Evolutionary conservation across 2,797 vertebrate species (phyloP), one percentile per base, ranked within the genome.

Genomic region (Alouatta caraya): DNA sequence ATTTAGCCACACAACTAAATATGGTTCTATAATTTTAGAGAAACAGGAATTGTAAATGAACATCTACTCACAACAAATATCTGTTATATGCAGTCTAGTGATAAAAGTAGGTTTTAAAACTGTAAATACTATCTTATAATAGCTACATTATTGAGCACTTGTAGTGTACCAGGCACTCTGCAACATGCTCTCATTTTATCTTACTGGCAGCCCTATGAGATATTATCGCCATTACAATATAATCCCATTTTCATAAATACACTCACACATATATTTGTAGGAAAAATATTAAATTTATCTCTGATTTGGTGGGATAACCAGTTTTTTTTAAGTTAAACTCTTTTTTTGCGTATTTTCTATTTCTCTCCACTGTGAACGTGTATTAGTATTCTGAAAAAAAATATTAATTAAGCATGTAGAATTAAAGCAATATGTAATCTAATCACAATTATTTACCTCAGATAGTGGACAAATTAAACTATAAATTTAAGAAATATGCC

Each of bases 231-330:
- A 90, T 82, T 97, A 44, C 5, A 95, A 1, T 85, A 67, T 59
- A 64, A 88, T 90, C 33, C 30, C 42, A 90, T 92, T 96, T 97
- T 96, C 30, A 93, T 73, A 95, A 93, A 92, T 88, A 93, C 30
- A 61, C 17, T 91, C 8, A 91, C 22, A 94, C 14, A 70, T 44
- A 84, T 78, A 80, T 48, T 67, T 72, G 28, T 50, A 73, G 39
- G 79, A 80, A 72, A 70, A 93, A 89, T 46, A 94, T 14, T 81
- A 95, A 88, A 92, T 73, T 86, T 94, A 70, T 70, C 37, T 90
- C 24, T 80, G 30, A 81, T 67, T 67, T 80, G 24, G 30, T 92
- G 48, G 17, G 11, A 75, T 91, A 95, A 94, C 59, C 28, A 80
- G 37, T 30, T 90, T 19, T 90, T 90, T 93, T 95, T 55, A 90